Percentiles rank a stretch among this genome's conserved stretches.
phyloP scores from a whole-genome alignment of 1,140 invertebrate genomes.

The Eufriesea mexicana region DNA sequence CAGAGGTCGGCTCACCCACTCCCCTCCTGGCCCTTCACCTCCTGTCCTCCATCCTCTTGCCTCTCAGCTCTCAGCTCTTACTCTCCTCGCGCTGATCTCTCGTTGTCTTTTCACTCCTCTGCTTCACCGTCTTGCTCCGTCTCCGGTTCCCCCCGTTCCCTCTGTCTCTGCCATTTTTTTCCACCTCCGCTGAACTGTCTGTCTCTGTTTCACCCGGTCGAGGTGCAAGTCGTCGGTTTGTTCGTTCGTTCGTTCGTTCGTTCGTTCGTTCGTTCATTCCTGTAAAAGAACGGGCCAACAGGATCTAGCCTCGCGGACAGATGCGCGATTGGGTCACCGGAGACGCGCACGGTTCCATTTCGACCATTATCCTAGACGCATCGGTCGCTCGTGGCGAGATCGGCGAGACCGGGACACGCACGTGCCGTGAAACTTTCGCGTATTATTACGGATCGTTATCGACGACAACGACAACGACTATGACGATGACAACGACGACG shows the following conservation, averaged over 20 bases:
- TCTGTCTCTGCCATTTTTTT: slow-evolving; percentile 59
- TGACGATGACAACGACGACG: too few species aligned
- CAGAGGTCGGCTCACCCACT: slow-evolving; percentile 81
- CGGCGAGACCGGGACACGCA: not conserved
- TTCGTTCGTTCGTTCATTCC: slow-evolving; percentile 54
- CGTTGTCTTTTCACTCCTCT: slow-evolving; percentile 52
- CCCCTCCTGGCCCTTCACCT: slow-evolving; percentile 73
- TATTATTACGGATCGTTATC: not conserved
- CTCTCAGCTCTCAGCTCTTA: slow-evolving; percentile 41
- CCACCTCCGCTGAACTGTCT: slow-evolving; percentile 59
- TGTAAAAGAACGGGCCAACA: slow-evolving; percentile 64
- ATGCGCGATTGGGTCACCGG: slow-evolving; percentile 35
- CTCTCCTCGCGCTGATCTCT: slow-evolving; percentile 56
- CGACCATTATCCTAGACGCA: slow-evolving; percentile 14
- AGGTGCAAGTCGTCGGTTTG: slow-evolving; percentile 63
- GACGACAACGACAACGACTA: too few species aligned
- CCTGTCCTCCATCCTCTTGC: slow-evolving; percentile 51
- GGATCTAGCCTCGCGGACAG: slow-evolving; percentile 61
- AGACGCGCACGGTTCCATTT: not conserved
- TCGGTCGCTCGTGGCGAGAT: not conserved
- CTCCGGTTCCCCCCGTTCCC: slow-evolving; percentile 18
- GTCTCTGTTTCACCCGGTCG: slow-evolving; percentile 59
- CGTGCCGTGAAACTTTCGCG: not conserved
- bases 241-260: slow-evolving; percentile 60
- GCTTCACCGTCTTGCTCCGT: slow-evolving; percentile 14